Conservation (phyloP, 2,113 vertebrate species). For the Panurus biarmicus region DNA sequence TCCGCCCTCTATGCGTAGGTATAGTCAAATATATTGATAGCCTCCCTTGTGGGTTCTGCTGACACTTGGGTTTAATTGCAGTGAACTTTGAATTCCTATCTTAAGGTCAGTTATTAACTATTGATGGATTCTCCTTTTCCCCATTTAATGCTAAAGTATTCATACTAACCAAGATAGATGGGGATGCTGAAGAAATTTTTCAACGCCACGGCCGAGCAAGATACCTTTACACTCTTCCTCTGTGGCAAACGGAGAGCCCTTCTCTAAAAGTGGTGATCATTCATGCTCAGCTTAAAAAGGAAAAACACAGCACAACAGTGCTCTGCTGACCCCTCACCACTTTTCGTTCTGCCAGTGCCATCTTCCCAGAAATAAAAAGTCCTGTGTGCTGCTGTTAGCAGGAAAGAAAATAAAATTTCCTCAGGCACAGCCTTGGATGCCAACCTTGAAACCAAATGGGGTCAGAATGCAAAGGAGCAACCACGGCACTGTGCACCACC, state of each 20-base stretch:
- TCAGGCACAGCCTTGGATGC: slow-evolving; percentile 64
- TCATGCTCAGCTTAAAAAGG: slow-evolving; percentile 41
- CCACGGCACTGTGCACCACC: neutral
- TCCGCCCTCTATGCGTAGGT: slow-evolving; percentile 51
- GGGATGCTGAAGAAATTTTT: slow-evolving; percentile 60
- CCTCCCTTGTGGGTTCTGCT: slow-evolving; percentile 70
- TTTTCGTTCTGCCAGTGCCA: neutral
- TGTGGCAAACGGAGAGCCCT: slow-evolving; percentile 48
- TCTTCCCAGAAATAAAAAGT: slow-evolving; percentile 25
- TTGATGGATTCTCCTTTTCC: slow-evolving; percentile 79
- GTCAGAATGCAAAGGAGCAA: slow-evolving; percentile 44
- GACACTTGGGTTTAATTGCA: slow-evolving; percentile 76
- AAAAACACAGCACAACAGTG: neutral
- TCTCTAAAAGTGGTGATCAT: slow-evolving; percentile 54
- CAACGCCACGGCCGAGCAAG: slow-evolving; percentile 57
- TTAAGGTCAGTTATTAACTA: slow-evolving; percentile 83
- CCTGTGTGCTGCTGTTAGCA: neutral
- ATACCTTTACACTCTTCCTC: slow-evolving; percentile 48
- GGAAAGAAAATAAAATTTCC: slow-evolving; percentile 52
- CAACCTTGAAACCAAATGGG: slow-evolving; percentile 64
- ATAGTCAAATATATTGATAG: slow-evolving; percentile 73
- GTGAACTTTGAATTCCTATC: slow-evolving; percentile 79
- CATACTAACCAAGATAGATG: slow-evolving; percentile 77
- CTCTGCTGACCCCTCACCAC: neutral
- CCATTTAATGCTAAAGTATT: slow-evolving; percentile 78